phyloP scores from a whole-genome alignment of 1,140 invertebrate genomes.

The Zeugodacus cucurbitae region DNA sequence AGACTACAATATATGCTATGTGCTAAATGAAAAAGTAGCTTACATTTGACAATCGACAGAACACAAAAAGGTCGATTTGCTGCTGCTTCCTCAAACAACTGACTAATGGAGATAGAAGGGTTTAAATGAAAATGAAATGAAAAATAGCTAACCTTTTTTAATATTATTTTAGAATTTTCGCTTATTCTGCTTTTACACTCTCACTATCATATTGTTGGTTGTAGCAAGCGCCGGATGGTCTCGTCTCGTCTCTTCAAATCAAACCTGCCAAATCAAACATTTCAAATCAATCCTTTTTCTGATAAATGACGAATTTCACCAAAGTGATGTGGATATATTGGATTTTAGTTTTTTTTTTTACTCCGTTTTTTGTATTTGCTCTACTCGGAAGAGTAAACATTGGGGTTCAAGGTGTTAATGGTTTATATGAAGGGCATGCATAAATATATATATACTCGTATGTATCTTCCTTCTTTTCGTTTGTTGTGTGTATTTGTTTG shows the following conservation, averaged over 20 bases:
- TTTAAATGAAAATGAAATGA: not conserved
- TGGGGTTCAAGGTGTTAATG: too few relatives aligned
- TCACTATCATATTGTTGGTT: not conserved
- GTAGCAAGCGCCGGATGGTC: not conserved
- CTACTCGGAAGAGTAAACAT: too few relatives aligned
- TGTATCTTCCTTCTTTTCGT: too few relatives aligned
- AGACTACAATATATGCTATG: too few relatives aligned
- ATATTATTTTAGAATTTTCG: not conserved
- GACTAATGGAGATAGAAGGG: not conserved
- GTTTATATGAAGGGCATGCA: not conserved
- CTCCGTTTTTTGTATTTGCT: not conserved
- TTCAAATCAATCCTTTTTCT: not conserved
- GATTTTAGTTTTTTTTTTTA: not conserved
- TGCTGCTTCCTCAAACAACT: not conserved
- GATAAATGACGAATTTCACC: not conserved
- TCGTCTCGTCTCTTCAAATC: not conserved
- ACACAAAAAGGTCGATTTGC: not conserved
- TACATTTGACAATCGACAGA: not conserved
- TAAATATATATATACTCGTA: not conserved
- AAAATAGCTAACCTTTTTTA: not conserved
- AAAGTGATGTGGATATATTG: not conserved
- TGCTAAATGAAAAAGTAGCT: not conserved
- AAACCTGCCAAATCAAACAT: not conserved
- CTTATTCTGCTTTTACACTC: not conserved
- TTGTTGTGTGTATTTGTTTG: too few relatives aligned